Conservation (phyloP, 2,113 vertebrate species). For the Phalacrocorax aristotelis region DNA sequence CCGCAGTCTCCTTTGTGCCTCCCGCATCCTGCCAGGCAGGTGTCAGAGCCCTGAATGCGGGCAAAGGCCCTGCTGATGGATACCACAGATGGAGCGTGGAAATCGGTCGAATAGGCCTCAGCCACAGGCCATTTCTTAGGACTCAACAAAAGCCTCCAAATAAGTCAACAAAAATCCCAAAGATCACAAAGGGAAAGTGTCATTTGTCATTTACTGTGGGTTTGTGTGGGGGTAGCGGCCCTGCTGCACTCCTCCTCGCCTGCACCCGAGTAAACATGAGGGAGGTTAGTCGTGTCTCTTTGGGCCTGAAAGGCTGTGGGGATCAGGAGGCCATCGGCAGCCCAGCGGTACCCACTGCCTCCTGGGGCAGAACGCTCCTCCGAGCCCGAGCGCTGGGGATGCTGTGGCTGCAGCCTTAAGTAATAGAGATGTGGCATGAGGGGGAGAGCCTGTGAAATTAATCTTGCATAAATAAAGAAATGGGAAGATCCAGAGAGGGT, state of each 20-base stretch:
- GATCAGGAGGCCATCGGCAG: neutral
- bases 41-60: constrained; percentile 92
- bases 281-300: constrained; percentile 74
- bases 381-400: neutral
- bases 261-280: constrained; percentile 82
- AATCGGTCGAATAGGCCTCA: constrained; percentile 94
- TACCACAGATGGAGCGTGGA: constrained; percentile 99
- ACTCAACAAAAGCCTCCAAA: constrained; percentile 93
- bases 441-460: neutral
- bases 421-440: rapidly evolving
- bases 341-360: neutral
- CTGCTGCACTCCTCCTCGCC: constrained; percentile 71
- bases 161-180: constrained; percentile 89
- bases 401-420: rapidly evolving
- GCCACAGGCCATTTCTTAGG: constrained; percentile 89
- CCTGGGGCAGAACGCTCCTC: rapidly evolving
- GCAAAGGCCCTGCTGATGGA: constrained; percentile 92
- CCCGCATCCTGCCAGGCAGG: constrained; percentile 91
- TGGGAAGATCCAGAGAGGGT: neutral
- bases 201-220: constrained; percentile 90
- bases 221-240: constrained; percentile 82
- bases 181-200: constrained; percentile 97
- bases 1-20: constrained; percentile 86
- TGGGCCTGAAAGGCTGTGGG: neutral
- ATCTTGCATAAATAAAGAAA: neutral